These are phyloP conservation scores for Aphelinus certus DNA, from an alignment of 1,140 invertebrate genomes.

Conservation along the genomic window DNA sequence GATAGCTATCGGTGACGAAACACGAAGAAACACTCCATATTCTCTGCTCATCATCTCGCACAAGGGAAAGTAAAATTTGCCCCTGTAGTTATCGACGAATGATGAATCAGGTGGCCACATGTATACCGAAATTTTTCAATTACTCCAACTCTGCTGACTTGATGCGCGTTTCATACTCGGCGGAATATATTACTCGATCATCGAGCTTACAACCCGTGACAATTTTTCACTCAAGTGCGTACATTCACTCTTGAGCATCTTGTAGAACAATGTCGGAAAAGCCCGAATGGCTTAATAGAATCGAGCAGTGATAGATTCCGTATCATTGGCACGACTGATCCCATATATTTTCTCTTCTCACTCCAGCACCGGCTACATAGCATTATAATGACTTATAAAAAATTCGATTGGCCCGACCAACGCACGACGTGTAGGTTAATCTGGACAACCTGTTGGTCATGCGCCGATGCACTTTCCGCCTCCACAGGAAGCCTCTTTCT, in stretches of 20 bases:
- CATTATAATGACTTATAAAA: conserved; percentile 42
- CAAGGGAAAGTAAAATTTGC: too few species aligned
- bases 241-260: background rate
- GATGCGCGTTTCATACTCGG: too few species aligned
- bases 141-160: too few species aligned
- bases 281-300: conserved; percentile 38
- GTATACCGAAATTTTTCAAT: too few species aligned
- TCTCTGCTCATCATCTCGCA: too few species aligned
- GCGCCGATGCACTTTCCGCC: conserved; percentile 54
- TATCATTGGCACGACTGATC: conserved; percentile 34
- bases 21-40: too few species aligned
- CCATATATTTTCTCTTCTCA: conserved; percentile 37
- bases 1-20: too few species aligned
- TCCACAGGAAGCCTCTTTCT: conserved; percentile 52
- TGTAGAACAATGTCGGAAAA: conserved; percentile 31
- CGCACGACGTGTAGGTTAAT: conserved; percentile 52
- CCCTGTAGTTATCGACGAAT: too few species aligned
- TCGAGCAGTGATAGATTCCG: conserved; percentile 39
- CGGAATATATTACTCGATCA: too few species aligned
- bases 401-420: conserved; percentile 45
- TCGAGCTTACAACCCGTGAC: too few species aligned
- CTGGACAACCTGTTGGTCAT: conserved; percentile 54
- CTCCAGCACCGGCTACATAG: conserved; percentile 17
- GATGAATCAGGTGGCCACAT: too few species aligned
- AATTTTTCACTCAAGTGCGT: too few species aligned